Percentiles rank a stretch among this genome's conserved stretches.
These are phyloP conservation scores for Gymnothorax reevesii DNA, from an alignment of 2,797 vertebrate genomes.

Conservation along the genomic window DNA sequence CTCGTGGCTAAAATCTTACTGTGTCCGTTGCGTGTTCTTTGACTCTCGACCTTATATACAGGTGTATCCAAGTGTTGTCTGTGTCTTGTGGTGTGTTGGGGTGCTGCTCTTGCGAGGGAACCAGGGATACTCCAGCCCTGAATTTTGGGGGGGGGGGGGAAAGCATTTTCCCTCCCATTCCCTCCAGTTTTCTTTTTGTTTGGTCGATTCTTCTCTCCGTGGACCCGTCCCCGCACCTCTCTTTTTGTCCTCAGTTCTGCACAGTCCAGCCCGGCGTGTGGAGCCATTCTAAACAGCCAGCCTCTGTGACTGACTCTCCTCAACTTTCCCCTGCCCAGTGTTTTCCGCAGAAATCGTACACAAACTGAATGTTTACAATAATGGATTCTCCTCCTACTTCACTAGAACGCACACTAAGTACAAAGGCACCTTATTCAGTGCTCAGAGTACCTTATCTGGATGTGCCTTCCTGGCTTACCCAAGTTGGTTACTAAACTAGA, in stretches of 20 bases:
- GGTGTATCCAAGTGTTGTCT: slow-evolving; percentile 68
- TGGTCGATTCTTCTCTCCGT: slow-evolving; percentile 39
- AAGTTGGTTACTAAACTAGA: slow-evolving; percentile 48
- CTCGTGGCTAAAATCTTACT: slow-evolving; percentile 56
- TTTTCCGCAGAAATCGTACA: slow-evolving; percentile 58
- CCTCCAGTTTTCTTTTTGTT: slow-evolving; percentile 6
- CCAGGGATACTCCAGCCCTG: slow-evolving; percentile 37
- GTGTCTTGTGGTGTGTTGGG: slow-evolving; percentile 64
- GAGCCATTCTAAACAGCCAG: slow-evolving; percentile 43
- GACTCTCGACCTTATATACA: slow-evolving; percentile 62
- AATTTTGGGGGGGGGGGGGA: slow-evolving; percentile 37
- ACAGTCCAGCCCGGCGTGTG: slow-evolving; percentile 39
- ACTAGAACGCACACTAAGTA: slow-evolving; percentile 77
- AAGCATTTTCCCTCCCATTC: slow-evolving; percentile 45
- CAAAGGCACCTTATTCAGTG: slow-evolving; percentile 76
- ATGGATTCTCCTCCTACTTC: slow-evolving; percentile 74
- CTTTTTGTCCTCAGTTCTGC: slow-evolving; percentile 29
- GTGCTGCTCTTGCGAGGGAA: slow-evolving; percentile 25
- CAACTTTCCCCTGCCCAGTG: slow-evolving; percentile 58
- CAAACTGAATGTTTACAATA: slow-evolving; percentile 84
- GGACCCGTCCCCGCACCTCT: slow-evolving; percentile 34
- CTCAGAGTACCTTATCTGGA: slow-evolving; percentile 50
- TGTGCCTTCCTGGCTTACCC: slow-evolving; percentile 48
- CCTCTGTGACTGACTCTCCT: slow-evolving; percentile 44
- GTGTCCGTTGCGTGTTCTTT: slow-evolving; percentile 56